Evolutionary conservation across 2,888 invertebrate species (phyloP).

Genomic region (Diaphora mendica): DNA sequence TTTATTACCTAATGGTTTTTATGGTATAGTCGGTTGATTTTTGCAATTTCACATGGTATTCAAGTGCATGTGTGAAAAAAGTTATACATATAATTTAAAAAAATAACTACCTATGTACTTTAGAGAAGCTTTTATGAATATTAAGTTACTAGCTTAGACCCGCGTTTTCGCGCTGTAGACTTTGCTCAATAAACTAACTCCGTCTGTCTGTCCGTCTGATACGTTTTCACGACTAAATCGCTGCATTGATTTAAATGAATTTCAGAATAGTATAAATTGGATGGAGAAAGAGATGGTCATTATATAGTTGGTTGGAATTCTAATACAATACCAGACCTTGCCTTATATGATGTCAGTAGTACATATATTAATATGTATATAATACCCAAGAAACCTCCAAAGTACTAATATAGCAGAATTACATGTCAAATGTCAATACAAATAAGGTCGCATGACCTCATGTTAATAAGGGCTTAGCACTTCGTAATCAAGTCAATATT

Average conservation of each 20-base stretch:
- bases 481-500: constrained; percentile 33
- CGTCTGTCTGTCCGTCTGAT: too few relatives aligned
- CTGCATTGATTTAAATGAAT: too few relatives aligned
- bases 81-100: neutral
- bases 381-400: neutral
- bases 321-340: neutral
- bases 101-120: too few relatives aligned
- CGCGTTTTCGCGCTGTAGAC: too few relatives aligned
- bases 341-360: neutral
- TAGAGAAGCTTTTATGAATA: too few relatives aligned
- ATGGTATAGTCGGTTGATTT: constrained; percentile 11
- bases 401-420: neutral
- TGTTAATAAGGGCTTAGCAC: constrained; percentile 20
- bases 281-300: too few relatives aligned
- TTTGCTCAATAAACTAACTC: too few relatives aligned
- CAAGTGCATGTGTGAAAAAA: neutral
- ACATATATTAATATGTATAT: neutral
- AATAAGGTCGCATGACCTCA: constrained; percentile 10
- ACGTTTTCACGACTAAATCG: too few relatives aligned
- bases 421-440: constrained; percentile 1
- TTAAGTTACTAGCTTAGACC: too few relatives aligned
- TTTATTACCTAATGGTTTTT: constrained; percentile 30
- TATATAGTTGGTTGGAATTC: too few relatives aligned
- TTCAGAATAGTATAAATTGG: too few relatives aligned
- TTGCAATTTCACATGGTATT: constrained; percentile 10